These are phyloP conservation scores for Monochamus saltuarius DNA, from an alignment of 1,140 invertebrate genomes.

Conservation along the genomic window DNA sequence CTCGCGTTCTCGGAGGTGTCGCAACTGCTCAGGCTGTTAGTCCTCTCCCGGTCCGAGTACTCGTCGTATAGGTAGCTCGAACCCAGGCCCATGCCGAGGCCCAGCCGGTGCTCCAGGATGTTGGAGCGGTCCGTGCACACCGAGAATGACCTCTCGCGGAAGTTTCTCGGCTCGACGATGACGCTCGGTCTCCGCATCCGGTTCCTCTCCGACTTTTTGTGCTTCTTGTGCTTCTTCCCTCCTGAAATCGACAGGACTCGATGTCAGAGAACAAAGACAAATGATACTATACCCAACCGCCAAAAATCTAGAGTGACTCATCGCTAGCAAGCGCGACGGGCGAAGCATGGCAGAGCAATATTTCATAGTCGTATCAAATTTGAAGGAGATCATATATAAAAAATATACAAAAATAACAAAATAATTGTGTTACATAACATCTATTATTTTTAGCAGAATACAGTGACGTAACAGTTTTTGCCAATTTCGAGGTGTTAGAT, in stretches of 20 bases:
- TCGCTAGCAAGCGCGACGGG: no score
- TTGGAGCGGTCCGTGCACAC: slow-evolving; percentile 48
- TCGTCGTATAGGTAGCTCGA: slow-evolving; percentile 39
- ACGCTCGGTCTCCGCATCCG: slow-evolving; percentile 23
- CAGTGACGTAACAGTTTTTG: no score
- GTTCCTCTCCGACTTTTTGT: slow-evolving; percentile 39
- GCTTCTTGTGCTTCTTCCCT: slow-evolving; percentile 43
- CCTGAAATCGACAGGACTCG: slow-evolving; percentile 7
- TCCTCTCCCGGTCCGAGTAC: slow-evolving; percentile 67
- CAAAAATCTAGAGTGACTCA: no score
- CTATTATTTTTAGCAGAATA: no score
- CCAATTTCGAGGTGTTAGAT: no score
- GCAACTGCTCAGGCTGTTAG: slow-evolving; percentile 65
- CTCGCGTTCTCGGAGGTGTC: slow-evolving; percentile 53
- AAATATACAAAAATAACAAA: no score
- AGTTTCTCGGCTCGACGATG: slow-evolving; percentile 29
- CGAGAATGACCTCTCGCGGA: slow-evolving; percentile 45
- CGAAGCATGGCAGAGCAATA: no score
- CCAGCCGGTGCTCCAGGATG: slow-evolving; percentile 32
- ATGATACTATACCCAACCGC: no score
- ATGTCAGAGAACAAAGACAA: no score
- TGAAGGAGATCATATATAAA: no score
- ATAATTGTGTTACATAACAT: no score
- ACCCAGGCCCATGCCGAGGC: slow-evolving; percentile 25
- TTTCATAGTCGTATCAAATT: no score